Base-by-base conservation (phyloP, 2,888 invertebrate genomes). In the Callimorpha dominula region DNA sequence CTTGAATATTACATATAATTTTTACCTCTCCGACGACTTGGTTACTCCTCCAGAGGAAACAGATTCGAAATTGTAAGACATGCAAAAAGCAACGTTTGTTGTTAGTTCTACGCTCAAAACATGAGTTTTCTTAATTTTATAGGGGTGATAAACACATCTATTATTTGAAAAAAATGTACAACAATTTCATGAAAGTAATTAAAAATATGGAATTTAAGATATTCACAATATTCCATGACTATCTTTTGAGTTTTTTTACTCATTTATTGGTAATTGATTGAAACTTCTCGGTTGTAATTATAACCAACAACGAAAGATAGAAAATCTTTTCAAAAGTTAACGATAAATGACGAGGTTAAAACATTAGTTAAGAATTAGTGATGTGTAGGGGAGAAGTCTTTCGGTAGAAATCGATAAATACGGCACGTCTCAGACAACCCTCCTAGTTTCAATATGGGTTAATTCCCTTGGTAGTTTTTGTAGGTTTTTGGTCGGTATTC, bases 1-100 rank as follows among this genome's bases (percentile, higher is more conserved):
- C 54, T 42, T 52, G 12, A 40, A 49, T 62, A 62, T 49, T 62
- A n/a, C n/a, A 50, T 70, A 54, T 54, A 50, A 64, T 62, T 78
- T 89, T 94, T 95, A 96, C 96, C 96, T 96, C 92, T 96, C 96
- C 88, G 96, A 96, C 78, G 96, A 96, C 92, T 96, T 96, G 91
- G 96, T 96, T 90, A 96, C 96, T 93, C 96, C 96, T 96, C 96
- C 97, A 92, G 96, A 94, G 91, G 96, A 96, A 93, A 96, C 95
- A 93, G 96, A 96, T 96, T 96, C 96, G 95, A 95, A 96, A 96
- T 97, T 96, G 97, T 96, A 97, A 96, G 97, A 96, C 97, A 97
- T 97, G 97, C 96, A 97, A 97, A 96, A 94, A 91, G 94, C 96
- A 96, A 96, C 90, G 93, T 92, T 87, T 88, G 79, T 92, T 95